A percentile compares a stretch with the other conserved stretches of the same genome.
Evolutionary conservation across 2,888 invertebrate species (phyloP).

Genomic region (Lymantria monacha): DNA sequence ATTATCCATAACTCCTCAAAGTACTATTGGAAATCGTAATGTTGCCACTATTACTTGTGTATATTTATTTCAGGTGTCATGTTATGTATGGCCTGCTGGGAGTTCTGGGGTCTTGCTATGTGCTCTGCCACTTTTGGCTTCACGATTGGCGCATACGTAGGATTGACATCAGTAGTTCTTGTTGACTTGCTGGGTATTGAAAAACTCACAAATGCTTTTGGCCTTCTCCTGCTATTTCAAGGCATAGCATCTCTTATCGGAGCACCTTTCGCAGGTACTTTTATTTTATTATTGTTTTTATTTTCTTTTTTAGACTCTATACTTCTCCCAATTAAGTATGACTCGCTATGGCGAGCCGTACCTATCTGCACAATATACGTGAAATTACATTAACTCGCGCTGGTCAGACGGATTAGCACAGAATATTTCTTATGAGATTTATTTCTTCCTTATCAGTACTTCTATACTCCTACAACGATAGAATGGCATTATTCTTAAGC

Average conservation of each 20-base stretch:
- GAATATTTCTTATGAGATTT: background rate
- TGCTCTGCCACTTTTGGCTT: conserved; percentile 93
- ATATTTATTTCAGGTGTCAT: conserved; percentile 85
- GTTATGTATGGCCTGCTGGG: conserved; percentile 88
- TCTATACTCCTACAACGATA: no score
- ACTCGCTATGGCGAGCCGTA: background rate
- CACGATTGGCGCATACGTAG: conserved; percentile 97
- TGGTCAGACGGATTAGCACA: background rate
- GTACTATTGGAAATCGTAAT: background rate
- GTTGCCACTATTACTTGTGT: background rate
- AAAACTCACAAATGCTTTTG: conserved; percentile 97
- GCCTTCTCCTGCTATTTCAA: conserved; percentile 94
- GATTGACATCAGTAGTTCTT: conserved; percentile 96
- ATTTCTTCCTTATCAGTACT: background rate
- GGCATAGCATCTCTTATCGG: conserved; percentile 96
- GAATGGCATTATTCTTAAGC: no score
- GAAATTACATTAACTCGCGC: background rate
- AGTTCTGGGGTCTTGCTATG: conserved; percentile 87
- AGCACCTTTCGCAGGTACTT: conserved; percentile 94
- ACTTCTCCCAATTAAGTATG: no score
- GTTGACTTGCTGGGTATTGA: conserved; percentile 97
- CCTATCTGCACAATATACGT: background rate
- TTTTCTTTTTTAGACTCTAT: background rate
- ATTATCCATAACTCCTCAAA: background rate
- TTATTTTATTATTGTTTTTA: background rate